Percentiles rank a stretch among this genome's conserved stretches.
Evolutionary conservation across 2,888 invertebrate genomes (phyloP).

Genomic region (Quadroppia sp.): DNA sequence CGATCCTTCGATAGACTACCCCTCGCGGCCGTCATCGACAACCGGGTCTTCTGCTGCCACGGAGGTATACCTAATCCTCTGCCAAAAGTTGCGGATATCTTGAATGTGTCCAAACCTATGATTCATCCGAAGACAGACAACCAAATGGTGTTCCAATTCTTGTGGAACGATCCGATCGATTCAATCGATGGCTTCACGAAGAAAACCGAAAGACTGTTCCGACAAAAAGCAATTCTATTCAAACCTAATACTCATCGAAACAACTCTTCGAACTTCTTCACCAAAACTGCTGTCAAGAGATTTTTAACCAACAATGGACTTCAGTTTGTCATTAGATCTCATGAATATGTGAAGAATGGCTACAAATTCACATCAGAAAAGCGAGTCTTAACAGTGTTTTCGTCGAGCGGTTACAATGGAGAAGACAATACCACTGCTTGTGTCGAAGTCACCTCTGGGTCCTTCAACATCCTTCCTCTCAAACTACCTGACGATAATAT

Average conservation of each 20-base stretch:
- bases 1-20: conserved; percentile 68
- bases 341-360: conserved; percentile 59
- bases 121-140: conserved; percentile 64
- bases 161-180: conserved; percentile 65
- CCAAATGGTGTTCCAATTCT: conserved; percentile 71
- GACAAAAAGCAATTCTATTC: conserved; percentile 63
- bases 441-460: too few species aligned
- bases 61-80: conserved; percentile 66
- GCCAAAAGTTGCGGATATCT: conserved; percentile 56
- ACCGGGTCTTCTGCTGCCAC: conserved; percentile 67
- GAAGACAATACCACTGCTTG: too few species aligned
- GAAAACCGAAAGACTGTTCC: background rate
- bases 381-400: conserved; percentile 67
- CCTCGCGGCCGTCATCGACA: conserved; percentile 68
- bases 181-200: background rate
- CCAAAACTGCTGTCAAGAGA: conserved; percentile 62
- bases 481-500: too few species aligned
- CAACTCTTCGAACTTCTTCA: conserved; percentile 70
- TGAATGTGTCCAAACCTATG: conserved; percentile 64
- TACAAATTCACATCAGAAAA: conserved; percentile 65
- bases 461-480: too few species aligned
- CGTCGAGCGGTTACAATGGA: conserved; percentile 69
- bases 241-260: conserved; percentile 66
- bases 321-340: conserved; percentile 68
- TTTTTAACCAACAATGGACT: conserved; percentile 65